Evolutionary conservation across 2,888 invertebrate genomes (phyloP).

Genomic region (Sarcophaga variegata): DNA sequence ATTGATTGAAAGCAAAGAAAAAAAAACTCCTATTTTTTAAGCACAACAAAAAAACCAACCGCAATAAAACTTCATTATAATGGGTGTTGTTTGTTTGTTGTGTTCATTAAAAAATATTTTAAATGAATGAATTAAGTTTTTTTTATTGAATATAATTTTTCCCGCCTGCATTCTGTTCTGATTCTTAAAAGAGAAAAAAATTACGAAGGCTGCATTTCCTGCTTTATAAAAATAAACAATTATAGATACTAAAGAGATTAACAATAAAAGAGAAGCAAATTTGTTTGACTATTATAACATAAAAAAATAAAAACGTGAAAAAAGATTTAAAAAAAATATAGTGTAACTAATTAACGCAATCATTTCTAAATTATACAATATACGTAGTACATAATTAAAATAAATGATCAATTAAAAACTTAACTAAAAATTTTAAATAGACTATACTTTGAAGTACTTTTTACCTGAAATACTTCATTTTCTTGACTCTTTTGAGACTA

Average conservation of each 20-base stretch:
- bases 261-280: background rate
- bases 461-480: too few species aligned
- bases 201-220: conserved; percentile 59
- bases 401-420: too few species aligned
- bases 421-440: too few species aligned
- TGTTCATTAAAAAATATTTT: background rate
- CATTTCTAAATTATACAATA: too few species aligned
- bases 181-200: conserved; percentile 45
- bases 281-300: background rate
- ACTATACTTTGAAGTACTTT: too few species aligned
- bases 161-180: conserved; percentile 69
- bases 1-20: conserved; percentile 4
- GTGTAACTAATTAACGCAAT: too few species aligned
- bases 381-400: too few species aligned
- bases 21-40: background rate
- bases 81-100: conserved; percentile 52
- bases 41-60: background rate
- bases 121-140: background rate
- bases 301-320: background rate
- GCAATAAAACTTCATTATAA: background rate
- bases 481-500: too few species aligned
- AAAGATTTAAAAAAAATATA: background rate
- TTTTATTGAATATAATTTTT: conserved; percentile 63
- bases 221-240: conserved; percentile 36
- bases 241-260: background rate